phyloP scores from a whole-genome alignment of 2,797 vertebrate genomes.

The Cygnus olor region DNA sequence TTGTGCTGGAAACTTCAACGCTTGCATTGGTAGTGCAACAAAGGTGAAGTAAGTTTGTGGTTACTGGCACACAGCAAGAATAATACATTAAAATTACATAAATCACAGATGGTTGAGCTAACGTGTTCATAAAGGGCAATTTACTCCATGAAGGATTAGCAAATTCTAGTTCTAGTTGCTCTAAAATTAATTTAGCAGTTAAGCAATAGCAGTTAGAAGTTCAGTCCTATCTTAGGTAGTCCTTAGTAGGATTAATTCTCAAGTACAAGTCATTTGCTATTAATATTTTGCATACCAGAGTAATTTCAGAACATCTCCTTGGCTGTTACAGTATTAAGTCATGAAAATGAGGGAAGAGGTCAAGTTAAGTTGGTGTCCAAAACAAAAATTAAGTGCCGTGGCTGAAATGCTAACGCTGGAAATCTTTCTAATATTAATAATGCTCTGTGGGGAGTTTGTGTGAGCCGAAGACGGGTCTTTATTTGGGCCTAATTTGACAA shows the following conservation, averaged over 20 bases:
- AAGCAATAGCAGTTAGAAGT: background rate
- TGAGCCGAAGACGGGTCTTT: background rate
- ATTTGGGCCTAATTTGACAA: background rate
- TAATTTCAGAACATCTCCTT: background rate
- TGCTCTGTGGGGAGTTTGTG: background rate
- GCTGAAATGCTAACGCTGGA: background rate
- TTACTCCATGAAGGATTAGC: conserved; percentile 11
- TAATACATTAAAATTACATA: conserved; percentile 42
- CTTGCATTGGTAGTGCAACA: background rate
- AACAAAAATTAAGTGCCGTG: background rate
- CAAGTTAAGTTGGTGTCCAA: background rate
- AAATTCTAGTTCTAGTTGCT: conserved; percentile 33
- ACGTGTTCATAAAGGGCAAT: conserved; percentile 45
- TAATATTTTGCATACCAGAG: background rate
- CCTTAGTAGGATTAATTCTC: conserved; percentile 11
- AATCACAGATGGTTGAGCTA: conserved; percentile 54
- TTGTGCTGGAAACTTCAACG: background rate
- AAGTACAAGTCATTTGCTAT: background rate
- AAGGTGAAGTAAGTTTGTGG: conserved; percentile 40
- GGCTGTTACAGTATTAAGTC: background rate
- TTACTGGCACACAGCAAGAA: conserved; percentile 21
- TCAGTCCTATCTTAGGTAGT: background rate
- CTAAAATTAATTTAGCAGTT: conserved; percentile 47
- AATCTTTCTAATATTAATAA: background rate
- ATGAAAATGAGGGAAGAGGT: background rate